Base-by-base conservation (phyloP, 2,888 invertebrate species). In the Orchestes rusci region DNA sequence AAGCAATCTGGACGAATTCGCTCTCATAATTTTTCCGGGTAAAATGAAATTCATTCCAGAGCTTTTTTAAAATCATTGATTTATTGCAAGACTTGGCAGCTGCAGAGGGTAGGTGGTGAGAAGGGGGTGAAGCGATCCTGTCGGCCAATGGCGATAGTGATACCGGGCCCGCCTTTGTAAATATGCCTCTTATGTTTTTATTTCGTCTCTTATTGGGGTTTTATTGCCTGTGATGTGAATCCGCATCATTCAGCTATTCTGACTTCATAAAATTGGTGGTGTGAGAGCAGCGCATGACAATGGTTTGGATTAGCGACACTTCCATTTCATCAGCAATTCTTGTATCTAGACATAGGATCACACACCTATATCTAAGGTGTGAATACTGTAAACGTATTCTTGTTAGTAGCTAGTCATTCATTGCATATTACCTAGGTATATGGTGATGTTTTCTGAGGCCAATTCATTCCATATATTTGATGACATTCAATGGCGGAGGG, bases 101-200 rank as follows among this genome's bases (percentile, higher is more conserved):
- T 48, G 48, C 48, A 48, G 40, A 38, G 36, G 36, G 12, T 17
- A 3, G 29, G 35, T 33, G 45, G 44, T 37, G 27, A 19, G 43
- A 10, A 13, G 23, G 31, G 37, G 27, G 47, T 33, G 33, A 17
- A 1, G 23, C 16, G 16, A 13, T 12, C 35, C 39, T 37, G 41
- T 39, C 36, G 37, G 38, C 50, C 50, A 50, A 50, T 50, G 39
- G 50, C 48, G 48, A 45, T 44, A 37, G 52, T 48, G 53, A 12
- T 10, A 53, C 52, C 55, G 50, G 52, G 50, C 56, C 48, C 51
- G 45, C 51, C 46, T 51, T 45, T 53, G 57, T 59, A 58, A 59
- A 60, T 59, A 57, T 57, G 56, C 58, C 59, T 59, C 60, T 61
- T 61, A 59, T 56, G 59, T 58, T 60, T 62, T 61, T 60, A 59